A percentile compares a stretch with the other conserved stretches of the same genome.
phyloP scores from a whole-genome alignment of 2,888 invertebrate genomes.

The Cephus nigrinus region DNA sequence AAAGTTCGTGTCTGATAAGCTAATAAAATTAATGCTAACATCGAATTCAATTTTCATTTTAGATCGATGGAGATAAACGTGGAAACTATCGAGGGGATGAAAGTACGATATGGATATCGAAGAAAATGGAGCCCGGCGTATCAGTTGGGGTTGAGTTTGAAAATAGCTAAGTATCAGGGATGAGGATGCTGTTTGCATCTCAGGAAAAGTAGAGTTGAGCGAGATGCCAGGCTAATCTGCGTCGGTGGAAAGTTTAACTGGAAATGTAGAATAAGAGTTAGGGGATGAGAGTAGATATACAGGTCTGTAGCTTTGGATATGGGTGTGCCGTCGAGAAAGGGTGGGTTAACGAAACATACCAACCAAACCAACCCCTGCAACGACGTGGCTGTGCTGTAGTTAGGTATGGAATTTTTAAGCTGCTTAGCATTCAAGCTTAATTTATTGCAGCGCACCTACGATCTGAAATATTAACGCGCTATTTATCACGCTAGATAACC shows the following conservation, averaged over 20 bases:
- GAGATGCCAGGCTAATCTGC: conserved; percentile 41
- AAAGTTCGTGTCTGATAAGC: background rate
- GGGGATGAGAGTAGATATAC: background rate
- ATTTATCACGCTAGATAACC: conserved; percentile 21
- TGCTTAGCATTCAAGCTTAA: conserved; percentile 44
- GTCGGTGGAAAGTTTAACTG: conserved; percentile 52
- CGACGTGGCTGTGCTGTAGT: background rate
- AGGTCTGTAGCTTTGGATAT: background rate
- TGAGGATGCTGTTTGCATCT: background rate
- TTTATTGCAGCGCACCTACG: conserved; percentile 36
- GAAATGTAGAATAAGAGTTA: conserved; percentile 36
- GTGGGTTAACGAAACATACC: conserved; percentile 43
- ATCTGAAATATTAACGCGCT: conserved; percentile 42
- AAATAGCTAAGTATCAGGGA: background rate
- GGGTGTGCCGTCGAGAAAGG: background rate
- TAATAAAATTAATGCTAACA: background rate
- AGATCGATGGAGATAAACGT: background rate
- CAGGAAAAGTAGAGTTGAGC: background rate
- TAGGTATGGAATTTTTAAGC: conserved; percentile 49
- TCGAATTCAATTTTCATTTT: background rate
- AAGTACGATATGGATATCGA: background rate
- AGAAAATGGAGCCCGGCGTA: background rate
- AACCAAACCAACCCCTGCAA: conserved; percentile 13
- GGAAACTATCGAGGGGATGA: background rate
- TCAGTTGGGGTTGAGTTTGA: background rate